Conservation (phyloP, 2,113 vertebrate genomes). For the Casuarius casuarius region DNA sequence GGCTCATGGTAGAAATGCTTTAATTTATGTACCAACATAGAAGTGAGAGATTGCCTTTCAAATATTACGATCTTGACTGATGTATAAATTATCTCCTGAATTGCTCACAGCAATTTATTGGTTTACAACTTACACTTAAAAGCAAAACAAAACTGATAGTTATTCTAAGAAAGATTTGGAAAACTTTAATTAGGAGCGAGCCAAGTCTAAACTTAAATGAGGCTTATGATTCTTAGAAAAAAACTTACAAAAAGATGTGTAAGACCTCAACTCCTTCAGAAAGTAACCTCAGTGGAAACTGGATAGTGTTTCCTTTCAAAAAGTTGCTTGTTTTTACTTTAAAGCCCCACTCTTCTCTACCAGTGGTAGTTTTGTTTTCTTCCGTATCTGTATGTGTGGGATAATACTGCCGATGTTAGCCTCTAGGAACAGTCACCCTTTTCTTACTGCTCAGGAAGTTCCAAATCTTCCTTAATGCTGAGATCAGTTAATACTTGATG, state of each 20-base stretch:
- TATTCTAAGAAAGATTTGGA: neutral
- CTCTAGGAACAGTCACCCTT: neutral
- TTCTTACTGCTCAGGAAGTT: neutral
- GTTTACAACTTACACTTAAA: neutral
- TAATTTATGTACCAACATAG: neutral
- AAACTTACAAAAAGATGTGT: neutral
- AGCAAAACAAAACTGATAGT: neutral
- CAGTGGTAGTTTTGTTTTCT: neutral
- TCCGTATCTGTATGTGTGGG: neutral
- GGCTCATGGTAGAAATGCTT: neutral
- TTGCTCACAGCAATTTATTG: neutral
- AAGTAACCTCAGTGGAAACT: neutral
- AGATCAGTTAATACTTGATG: neutral
- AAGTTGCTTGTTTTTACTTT: neutral
- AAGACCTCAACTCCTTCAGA: neutral
- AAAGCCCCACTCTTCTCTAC: neutral
- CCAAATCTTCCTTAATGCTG: neutral
- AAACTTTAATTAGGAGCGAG: neutral
- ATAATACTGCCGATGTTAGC: neutral
- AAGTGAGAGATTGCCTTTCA: conserved; percentile 2
- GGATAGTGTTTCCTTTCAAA: neutral
- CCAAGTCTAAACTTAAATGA: neutral
- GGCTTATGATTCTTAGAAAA: neutral
- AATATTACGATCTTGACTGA: neutral
- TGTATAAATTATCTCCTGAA: neutral